phyloP scores from a whole-genome alignment of 2,888 invertebrate species.

The Phaonia tiefii region DNA sequence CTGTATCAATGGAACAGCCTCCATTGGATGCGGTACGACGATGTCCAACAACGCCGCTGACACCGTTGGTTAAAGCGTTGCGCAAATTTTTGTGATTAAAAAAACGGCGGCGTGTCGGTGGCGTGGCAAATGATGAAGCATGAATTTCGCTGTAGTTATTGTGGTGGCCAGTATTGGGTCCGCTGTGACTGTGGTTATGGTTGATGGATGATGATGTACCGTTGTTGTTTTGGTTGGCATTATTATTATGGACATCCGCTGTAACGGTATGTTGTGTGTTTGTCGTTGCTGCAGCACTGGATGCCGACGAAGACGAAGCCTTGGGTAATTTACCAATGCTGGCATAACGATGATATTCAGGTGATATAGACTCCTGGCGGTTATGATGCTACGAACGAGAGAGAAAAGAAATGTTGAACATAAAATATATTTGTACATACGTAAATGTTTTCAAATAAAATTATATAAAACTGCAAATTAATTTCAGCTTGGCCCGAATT shows the following conservation, averaged over 20 bases:
- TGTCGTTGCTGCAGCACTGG: conserved; percentile 60
- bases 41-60: conserved; percentile 69
- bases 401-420: conserved; percentile 47
- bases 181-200: conserved; percentile 33
- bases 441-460: too few relatives aligned
- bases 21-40: conserved; percentile 80
- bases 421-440: conserved; percentile 36
- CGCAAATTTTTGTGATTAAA: conserved; percentile 90
- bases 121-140: conserved; percentile 88
- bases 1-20: conserved; percentile 79
- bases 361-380: conserved; percentile 80
- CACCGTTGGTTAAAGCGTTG: conserved; percentile 85
- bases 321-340: conserved; percentile 78
- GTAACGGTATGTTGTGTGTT: conserved; percentile 68
- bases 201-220: conserved; percentile 57
- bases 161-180: conserved; percentile 39
- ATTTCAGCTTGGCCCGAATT: too few relatives aligned
- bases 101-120: conserved; percentile 88
- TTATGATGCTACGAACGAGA: conserved; percentile 75
- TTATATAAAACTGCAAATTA: too few relatives aligned
- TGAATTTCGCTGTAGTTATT: conserved; percentile 80
- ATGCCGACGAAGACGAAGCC: conserved; percentile 67
- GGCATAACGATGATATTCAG: conserved; percentile 78
- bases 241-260: conserved; percentile 69
- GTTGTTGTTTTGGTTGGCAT: conserved; percentile 56